Base-by-base conservation (phyloP, 2,113 vertebrate genomes). In the Triplophysa siluroides region DNA sequence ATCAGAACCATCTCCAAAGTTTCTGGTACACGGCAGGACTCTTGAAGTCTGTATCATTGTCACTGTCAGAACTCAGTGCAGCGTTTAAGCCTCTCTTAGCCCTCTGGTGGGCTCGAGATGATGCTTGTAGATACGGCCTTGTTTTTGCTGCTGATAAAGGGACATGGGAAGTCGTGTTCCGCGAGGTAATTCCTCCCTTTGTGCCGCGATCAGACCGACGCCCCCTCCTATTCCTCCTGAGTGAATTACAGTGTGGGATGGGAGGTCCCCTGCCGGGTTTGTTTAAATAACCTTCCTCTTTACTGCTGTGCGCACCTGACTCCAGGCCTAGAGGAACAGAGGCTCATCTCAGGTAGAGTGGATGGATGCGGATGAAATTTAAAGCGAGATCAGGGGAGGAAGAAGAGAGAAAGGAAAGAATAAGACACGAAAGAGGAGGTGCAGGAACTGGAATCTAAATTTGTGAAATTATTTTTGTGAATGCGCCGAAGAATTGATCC, bases 241-340 rank as follows among this genome's bases (percentile, higher is more conserved):
- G 82, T 79, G 71, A 81, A 85, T 81, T 81, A 83, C 58, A 45
- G 56, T 60, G 2, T 23, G 38, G 24, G 64, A 78, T 45, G 78
- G 76, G 41, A 76, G 72, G 21, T 52, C 77, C 79, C 82, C 82
- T 75, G 79, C 77, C 50, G 76, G 79, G 82, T 81, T 72, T 81
- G 76, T 86, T 79, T 80, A 83, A 75, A 86, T 79, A 86, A 83
- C 76, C 79, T 79, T 52, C 19, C 71, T n/a, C 66, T 60, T 72
- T 76, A 75, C 62, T 26, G 26, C 24, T 73, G 26, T 3, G 33
- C 4, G 64, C 82, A 66, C 78, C 68, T 61, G 33, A 76, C 16
- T 5, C 65, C 16, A 8, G 45, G 47, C 45, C 58, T 69, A 21
- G 23, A 5, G 45, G 64, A 78, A 79, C 71, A 68, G 8, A n/a